Evolutionary conservation across 2,797 vertebrate species (phyloP).

Genomic region (Gorsachius magnificus): DNA sequence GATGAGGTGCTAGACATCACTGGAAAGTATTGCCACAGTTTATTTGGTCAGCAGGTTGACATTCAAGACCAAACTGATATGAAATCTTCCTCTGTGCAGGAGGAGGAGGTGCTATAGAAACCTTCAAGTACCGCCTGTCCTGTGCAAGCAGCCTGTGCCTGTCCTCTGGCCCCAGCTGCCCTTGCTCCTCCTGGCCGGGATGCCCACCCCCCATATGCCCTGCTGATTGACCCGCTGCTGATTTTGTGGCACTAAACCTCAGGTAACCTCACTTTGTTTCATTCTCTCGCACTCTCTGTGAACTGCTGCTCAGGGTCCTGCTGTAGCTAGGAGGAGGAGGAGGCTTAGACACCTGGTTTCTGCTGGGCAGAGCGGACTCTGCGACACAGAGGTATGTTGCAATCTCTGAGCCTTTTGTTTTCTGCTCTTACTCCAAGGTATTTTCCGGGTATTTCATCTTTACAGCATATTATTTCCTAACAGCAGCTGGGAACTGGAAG

Average conservation of each 20-base stretch:
- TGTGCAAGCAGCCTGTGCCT: rapidly evolving
- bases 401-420: not conserved
- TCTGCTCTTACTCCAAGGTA: not conserved
- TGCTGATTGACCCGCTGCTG: not conserved
- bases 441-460: not conserved
- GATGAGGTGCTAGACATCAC: not conserved
- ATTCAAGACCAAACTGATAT: not conserved
- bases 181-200: rapidly evolving
- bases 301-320: not conserved
- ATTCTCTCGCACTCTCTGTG: not conserved
- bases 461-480: not conserved
- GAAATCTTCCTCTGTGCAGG: not conserved
- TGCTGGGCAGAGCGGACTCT: not conserved
- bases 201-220: not conserved
- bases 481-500: not conserved
- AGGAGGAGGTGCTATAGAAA: constrained; percentile 20
- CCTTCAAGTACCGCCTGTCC: not conserved
- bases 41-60: not conserved
- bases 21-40: not conserved
- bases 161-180: rapidly evolving
- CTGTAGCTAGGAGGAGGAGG: not conserved
- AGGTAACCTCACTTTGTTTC: not conserved
- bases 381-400: rapidly evolving
- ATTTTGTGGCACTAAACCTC: not conserved
- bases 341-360: rapidly evolving